These are phyloP conservation scores for Cynaeus angustus DNA, from an alignment of 2,888 invertebrate genomes.

Conservation along the genomic window DNA sequence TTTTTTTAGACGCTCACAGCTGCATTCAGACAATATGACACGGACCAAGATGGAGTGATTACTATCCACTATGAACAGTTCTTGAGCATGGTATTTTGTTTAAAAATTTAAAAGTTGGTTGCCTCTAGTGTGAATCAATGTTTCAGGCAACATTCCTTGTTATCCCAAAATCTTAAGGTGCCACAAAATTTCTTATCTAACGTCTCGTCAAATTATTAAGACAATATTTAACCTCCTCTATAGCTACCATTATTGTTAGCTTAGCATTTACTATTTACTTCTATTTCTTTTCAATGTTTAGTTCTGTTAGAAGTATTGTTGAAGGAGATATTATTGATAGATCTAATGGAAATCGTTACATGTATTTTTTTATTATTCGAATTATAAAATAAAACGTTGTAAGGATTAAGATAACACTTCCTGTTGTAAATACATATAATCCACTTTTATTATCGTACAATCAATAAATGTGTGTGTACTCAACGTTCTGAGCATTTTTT, in stretches of 20 bases:
- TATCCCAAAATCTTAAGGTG: constrained; percentile 47
- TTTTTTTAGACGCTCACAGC: constrained; percentile 88
- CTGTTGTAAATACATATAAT: too few species aligned
- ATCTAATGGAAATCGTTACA: neutral
- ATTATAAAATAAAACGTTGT: too few species aligned
- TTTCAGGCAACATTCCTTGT: constrained; percentile 51
- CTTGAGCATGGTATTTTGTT: constrained; percentile 90
- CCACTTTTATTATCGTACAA: too few species aligned
- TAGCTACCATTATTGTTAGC: too few species aligned
- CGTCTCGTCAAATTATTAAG: neutral
- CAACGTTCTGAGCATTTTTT: too few species aligned
- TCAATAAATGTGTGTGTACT: too few species aligned
- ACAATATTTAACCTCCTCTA: neutral
- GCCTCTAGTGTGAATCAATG: constrained; percentile 20
- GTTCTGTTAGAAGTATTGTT: neutral
- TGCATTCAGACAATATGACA: constrained; percentile 91
- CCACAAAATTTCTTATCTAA: constrained; percentile 22
- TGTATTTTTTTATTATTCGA: constrained; percentile 1
- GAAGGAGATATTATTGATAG: neutral
- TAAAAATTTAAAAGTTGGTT: constrained; percentile 77
- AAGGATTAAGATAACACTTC: too few species aligned
- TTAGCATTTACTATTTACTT: neutral
- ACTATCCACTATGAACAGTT: constrained; percentile 97
- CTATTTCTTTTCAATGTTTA: neutral
- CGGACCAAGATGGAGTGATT: constrained; percentile 95